These are phyloP conservation scores for Drosophila neocordata DNA, from an alignment of 1,140 invertebrate genomes.

Conservation along the genomic window DNA sequence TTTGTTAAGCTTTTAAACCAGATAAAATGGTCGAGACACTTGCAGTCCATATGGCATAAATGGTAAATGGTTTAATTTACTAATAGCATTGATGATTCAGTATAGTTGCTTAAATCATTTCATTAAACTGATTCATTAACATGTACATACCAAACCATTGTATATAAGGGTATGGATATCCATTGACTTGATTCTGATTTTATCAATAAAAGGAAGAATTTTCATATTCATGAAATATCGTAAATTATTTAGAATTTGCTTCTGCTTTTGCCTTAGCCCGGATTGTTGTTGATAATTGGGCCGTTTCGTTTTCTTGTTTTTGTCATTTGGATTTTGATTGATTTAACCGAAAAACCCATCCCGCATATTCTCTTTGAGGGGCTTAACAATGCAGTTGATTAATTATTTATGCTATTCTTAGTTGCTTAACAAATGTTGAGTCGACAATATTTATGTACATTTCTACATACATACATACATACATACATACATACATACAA, in stretches of 20 bases:
- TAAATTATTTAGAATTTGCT: too few relatives aligned
- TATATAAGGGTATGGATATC: neutral
- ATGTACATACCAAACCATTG: too few relatives aligned
- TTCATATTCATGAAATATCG: too few relatives aligned
- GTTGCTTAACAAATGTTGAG: neutral
- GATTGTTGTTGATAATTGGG: too few relatives aligned
- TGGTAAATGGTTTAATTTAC: constrained; percentile 6
- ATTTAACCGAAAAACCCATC: neutral
- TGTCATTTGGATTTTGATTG: neutral
- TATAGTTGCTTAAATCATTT: neutral
- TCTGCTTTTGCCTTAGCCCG: too few relatives aligned
- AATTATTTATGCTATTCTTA: neutral
- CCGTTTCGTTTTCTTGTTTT: neutral
- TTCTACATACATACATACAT: neutral
- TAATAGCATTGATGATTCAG: constrained; percentile 1
- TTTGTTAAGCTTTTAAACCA: constrained; percentile 3
- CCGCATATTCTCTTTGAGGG: constrained; percentile 7
- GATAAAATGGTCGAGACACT: constrained; percentile 8
- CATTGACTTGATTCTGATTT: too few relatives aligned
- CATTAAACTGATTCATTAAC: neutral
- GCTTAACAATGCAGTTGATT: constrained; percentile 3
- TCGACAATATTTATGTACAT: too few relatives aligned
- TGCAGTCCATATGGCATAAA: neutral
- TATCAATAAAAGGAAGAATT: too few relatives aligned
- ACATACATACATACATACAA: too few relatives aligned